phyloP scores from a whole-genome alignment of 2,888 invertebrate species.

The Monoplex corrugatus region DNA sequence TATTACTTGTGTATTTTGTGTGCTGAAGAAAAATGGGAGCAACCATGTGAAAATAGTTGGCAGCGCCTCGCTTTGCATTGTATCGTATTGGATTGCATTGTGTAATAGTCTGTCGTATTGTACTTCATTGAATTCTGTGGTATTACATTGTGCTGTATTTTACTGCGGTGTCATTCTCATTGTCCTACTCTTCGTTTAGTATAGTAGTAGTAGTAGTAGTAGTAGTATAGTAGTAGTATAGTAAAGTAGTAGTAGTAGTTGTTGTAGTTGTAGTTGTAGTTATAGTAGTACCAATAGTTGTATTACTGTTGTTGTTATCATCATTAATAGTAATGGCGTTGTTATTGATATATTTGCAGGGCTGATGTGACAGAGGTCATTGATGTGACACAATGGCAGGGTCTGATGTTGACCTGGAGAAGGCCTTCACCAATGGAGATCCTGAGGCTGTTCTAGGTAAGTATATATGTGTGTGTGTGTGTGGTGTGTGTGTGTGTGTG shows the following conservation, averaged over 20 bases:
- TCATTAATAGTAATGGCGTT: too few relatives aligned
- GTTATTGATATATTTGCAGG: too few relatives aligned
- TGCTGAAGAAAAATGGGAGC: too few relatives aligned
- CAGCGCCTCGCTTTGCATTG: neutral
- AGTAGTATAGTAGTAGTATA: too few relatives aligned
- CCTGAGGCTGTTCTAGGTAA: slow-evolving; percentile 24
- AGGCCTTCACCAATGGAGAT: slow-evolving; percentile 4
- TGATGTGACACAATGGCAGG: neutral
- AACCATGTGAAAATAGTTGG: too few relatives aligned
- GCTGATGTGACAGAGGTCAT: neutral
- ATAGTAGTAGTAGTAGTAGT: too few relatives aligned
- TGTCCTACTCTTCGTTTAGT: neutral
- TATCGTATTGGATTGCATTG: neutral
- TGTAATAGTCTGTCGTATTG: too few relatives aligned
- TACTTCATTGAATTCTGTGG: neutral
- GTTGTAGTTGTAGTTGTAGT: too few relatives aligned
- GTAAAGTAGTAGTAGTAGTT: too few relatives aligned
- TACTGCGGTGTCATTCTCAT: neutral
- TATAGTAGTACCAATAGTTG: too few relatives aligned
- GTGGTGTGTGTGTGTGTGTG: neutral
- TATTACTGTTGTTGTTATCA: too few relatives aligned
- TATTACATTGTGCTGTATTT: neutral
- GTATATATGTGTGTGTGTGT: neutral
- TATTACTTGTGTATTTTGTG: too few relatives aligned
- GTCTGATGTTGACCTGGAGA: slow-evolving; percentile 21